Conservation (phyloP, 1,140 invertebrate genomes). For the Probaryconus sp. region DNA sequence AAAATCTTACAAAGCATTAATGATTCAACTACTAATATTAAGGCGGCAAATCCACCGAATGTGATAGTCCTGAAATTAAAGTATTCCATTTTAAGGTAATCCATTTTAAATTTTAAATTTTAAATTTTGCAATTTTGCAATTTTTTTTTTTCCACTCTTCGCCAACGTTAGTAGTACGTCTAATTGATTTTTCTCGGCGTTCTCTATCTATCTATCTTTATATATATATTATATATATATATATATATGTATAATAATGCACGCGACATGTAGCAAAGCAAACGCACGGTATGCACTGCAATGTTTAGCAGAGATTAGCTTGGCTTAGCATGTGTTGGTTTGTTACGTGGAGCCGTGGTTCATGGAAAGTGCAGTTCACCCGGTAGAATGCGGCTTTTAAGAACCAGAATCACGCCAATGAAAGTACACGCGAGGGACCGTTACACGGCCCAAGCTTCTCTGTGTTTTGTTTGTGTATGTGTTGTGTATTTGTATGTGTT, state of each 20-base stretch:
- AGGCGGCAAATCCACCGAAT: too few relatives aligned
- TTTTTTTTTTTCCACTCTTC: too few relatives aligned
- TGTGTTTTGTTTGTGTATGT: slow-evolving; percentile 3
- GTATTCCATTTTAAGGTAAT: too few relatives aligned
- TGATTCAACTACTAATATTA: too few relatives aligned
- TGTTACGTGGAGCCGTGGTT: slow-evolving; percentile 60
- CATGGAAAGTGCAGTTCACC: slow-evolving; percentile 61
- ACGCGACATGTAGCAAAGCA: slow-evolving; percentile 20
- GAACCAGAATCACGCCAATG: slow-evolving; percentile 63
- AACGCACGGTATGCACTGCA: slow-evolving; percentile 42
- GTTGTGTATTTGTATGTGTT: not conserved
- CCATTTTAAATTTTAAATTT: too few relatives aligned
- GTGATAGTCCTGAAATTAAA: too few relatives aligned
- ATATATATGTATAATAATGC: slow-evolving; percentile 44
- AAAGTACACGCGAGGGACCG: slow-evolving; percentile 60
- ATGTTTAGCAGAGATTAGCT: slow-evolving; percentile 52
- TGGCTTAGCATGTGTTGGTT: slow-evolving; percentile 45
- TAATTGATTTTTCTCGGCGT: too few relatives aligned
- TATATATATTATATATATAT: too few relatives aligned
- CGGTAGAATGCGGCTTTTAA: slow-evolving; percentile 61
- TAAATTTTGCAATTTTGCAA: too few relatives aligned
- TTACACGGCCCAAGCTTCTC: slow-evolving; percentile 35
- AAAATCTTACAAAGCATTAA: too few relatives aligned
- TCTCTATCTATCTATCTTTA: too few relatives aligned
- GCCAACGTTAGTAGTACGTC: too few relatives aligned